These are phyloP conservation scores for Hiodon tergisus DNA, from an alignment of 2,113 vertebrate species.

Conservation along the genomic window DNA sequence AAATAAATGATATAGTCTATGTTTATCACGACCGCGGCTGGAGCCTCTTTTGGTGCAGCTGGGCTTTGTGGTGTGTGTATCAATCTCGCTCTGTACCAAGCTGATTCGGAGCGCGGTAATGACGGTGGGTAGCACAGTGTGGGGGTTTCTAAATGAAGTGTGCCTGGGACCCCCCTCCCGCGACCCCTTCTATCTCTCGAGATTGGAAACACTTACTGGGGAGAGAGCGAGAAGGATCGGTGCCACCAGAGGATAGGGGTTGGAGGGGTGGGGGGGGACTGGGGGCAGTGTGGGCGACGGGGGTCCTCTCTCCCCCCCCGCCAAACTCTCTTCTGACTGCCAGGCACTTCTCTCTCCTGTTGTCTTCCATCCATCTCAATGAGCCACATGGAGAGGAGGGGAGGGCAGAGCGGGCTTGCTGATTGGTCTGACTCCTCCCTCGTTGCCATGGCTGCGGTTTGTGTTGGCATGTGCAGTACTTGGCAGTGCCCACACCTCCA, in stretches of 20 bases:
- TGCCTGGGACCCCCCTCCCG: slow-evolving; percentile 39
- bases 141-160: slow-evolving; percentile 44
- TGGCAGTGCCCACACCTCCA: slow-evolving; percentile 66
- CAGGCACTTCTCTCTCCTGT: slow-evolving; percentile 34
- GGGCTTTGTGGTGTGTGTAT: slow-evolving; percentile 27
- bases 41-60: slow-evolving; percentile 28
- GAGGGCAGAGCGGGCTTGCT: slow-evolving; percentile 17
- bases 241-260: slow-evolving; percentile 4
- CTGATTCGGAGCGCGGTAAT: slow-evolving; percentile 34
- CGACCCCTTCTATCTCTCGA: slow-evolving; percentile 36
- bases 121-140: slow-evolving; percentile 27
- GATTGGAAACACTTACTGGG: slow-evolving; percentile 39
- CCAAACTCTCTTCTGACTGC: slow-evolving; percentile 14
- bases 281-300: slow-evolving; percentile 11
- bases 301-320: slow-evolving; percentile 6
- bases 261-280: slow-evolving; percentile 14
- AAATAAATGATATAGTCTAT: slow-evolving; percentile 24
- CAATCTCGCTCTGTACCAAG: slow-evolving; percentile 2
- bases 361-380: slow-evolving; percentile 25
- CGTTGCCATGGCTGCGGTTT: slow-evolving; percentile 67
- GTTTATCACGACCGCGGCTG: slow-evolving; percentile 31
- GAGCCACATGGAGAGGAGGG: slow-evolving; percentile 20
- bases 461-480: slow-evolving; percentile 59
- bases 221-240: slow-evolving; percentile 18
- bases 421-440: slow-evolving; percentile 53